phyloP scores from a whole-genome alignment of 92 coral and sea anemone genomes.

The Blastomussa wellsi region DNA sequence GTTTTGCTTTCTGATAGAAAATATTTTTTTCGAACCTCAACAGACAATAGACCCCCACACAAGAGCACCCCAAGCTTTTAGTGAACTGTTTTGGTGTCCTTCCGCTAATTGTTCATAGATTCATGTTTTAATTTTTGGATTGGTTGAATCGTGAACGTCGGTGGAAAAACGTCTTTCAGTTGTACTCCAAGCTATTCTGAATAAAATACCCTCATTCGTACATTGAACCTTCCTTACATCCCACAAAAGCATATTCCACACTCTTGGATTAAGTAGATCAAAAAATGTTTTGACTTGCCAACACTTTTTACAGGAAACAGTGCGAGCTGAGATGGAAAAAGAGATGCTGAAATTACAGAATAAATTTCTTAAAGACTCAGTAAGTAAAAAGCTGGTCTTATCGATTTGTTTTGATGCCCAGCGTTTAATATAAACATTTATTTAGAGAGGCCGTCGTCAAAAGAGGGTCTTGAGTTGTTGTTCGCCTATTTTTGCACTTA shows the following conservation, averaged over 20 bases:
- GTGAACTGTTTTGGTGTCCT: no score
- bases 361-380: conserved; percentile 40
- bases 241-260: background rate
- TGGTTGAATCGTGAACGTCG: no score
- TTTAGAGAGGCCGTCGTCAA: background rate
- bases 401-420: background rate
- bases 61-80: no score
- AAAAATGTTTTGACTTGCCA: background rate
- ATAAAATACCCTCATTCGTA: background rate
- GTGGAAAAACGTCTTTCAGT: no score
- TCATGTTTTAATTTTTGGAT: no score
- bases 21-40: no score
- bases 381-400: conserved; percentile 4
- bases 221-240: background rate
- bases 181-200: no score
- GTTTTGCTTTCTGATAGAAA: no score
- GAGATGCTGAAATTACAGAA: conserved; percentile 29
- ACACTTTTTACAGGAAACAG: conserved; percentile 6
- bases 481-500: no score
- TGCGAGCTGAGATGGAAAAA: conserved; percentile 42
- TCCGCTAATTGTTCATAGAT: no score
- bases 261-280: no score
- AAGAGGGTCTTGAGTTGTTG: background rate
- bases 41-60: no score
- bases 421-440: background rate